These are phyloP conservation scores for Isichthys henryi DNA, from an alignment of 2,113 vertebrate species.

Conservation along the genomic window DNA sequence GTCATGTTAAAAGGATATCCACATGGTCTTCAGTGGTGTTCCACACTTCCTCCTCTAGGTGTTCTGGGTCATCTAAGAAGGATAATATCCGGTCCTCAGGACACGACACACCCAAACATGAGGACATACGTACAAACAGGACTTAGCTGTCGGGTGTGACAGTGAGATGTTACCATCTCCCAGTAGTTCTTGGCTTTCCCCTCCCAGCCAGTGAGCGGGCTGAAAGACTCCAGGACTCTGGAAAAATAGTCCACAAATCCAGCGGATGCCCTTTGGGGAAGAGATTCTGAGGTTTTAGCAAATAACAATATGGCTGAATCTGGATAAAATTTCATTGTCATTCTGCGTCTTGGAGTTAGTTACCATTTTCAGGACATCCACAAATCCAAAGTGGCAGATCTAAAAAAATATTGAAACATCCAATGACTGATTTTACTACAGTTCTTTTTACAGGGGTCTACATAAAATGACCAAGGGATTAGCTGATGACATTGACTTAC, in stretches of 20 bases:
- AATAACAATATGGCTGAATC: background rate
- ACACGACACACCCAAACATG: background rate
- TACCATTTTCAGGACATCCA: background rate
- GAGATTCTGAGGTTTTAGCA: background rate
- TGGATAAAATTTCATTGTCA: background rate
- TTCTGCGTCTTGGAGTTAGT: background rate
- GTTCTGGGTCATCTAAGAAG: background rate
- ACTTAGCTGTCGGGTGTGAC: background rate
- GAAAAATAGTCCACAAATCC: background rate
- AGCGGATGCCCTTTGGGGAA: background rate
- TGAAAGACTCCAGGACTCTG: background rate
- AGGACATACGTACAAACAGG: background rate
- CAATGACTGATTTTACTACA: background rate
- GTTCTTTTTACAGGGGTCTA: background rate
- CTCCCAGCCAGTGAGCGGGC: background rate
- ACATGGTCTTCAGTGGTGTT: background rate
- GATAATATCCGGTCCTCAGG: background rate
- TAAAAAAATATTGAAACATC: background rate
- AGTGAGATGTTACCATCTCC: background rate
- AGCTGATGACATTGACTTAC: background rate
- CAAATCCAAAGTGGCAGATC: background rate
- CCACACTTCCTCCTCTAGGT: background rate
- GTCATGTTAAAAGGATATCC: background rate
- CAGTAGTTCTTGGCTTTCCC: background rate
- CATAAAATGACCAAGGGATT: background rate